Evolutionary conservation across 2,797 vertebrate genomes (phyloP).

Genomic region (Myotis vivesi): DNA sequence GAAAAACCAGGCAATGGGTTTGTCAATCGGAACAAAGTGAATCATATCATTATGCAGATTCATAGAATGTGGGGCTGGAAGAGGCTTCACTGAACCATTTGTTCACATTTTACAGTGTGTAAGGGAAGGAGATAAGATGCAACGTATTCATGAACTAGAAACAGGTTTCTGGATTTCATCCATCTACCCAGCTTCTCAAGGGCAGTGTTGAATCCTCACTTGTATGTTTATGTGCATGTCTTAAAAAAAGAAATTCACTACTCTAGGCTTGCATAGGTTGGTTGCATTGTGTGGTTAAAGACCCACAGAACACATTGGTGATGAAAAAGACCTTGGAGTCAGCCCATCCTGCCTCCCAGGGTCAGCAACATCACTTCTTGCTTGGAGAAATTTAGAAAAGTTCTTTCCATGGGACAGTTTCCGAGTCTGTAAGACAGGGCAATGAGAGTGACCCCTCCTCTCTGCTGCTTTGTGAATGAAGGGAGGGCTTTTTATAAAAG

Average conservation of each 20-base stretch:
- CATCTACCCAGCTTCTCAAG: not conserved
- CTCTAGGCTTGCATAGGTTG: not conserved
- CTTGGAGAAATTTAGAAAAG: not conserved
- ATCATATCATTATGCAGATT: not conserved
- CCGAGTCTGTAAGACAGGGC: not conserved
- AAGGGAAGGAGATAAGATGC: not conserved
- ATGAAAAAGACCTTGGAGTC: not conserved
- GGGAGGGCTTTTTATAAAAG: not conserved
- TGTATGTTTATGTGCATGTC: not conserved
- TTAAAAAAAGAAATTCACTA: not conserved
- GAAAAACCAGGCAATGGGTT: slow-evolving; percentile 12
- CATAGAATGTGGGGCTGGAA: not conserved
- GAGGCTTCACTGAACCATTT: not conserved
- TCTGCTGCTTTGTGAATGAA: not conserved
- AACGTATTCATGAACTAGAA: not conserved
- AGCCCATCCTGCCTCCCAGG: not conserved
- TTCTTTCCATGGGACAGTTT: not conserved
- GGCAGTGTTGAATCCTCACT: not conserved
- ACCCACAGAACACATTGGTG: too few species aligned
- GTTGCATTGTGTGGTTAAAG: not conserved
- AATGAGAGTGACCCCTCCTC: accelerated
- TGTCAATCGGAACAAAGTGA: not conserved
- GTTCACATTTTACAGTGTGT: not conserved
- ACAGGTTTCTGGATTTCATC: not conserved
- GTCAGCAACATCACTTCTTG: not conserved